Conservation (phyloP, 2,797 vertebrate species). For the Rhynchotus rufescens region DNA sequence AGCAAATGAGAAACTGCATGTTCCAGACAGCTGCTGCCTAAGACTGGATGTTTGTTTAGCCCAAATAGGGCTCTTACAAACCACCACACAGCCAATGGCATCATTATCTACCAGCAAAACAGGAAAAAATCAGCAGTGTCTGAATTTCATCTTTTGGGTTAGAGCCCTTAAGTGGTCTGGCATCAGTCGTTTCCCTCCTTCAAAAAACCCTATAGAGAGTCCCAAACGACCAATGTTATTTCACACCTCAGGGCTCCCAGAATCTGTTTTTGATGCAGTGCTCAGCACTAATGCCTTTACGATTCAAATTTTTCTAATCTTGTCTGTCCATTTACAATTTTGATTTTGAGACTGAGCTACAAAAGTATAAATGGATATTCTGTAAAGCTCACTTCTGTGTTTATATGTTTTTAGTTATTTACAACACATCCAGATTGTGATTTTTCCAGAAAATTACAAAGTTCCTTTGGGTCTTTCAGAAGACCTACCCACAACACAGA, state of each 20-base stretch:
- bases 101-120: background rate
- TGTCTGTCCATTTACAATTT: background rate
- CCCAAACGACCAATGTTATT: background rate
- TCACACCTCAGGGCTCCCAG: background rate
- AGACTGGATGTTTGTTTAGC: background rate
- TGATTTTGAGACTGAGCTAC: background rate
- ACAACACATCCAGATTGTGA: background rate
- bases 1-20: background rate
- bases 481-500: background rate
- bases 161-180: background rate
- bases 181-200: background rate
- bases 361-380: background rate
- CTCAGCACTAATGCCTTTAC: background rate
- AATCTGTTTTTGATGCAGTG: background rate
- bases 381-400: background rate
- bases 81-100: background rate
- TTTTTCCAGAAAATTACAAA: background rate
- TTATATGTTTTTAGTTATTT: background rate
- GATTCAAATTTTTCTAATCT: background rate
- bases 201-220: background rate
- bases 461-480: background rate
- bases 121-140: background rate
- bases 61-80: fast-evolving
- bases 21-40: background rate
- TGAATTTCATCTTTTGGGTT: background rate